Base-by-base conservation (phyloP, 2,888 invertebrate species). In the Athetis lepigone region DNA sequence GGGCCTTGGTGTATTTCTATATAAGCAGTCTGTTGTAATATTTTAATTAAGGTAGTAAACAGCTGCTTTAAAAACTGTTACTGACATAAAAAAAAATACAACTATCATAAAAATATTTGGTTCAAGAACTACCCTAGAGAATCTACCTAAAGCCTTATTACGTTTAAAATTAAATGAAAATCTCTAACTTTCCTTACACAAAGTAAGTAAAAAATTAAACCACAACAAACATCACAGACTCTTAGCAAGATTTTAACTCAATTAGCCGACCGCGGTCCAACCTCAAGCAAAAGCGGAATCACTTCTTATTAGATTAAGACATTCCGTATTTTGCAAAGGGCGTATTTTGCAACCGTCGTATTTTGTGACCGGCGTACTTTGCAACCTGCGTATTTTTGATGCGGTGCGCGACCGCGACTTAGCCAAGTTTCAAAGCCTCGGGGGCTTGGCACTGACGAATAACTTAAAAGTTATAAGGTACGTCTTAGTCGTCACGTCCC, bases 371-470 rank as follows among this genome's bases (percentile, higher is more conserved):
- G 36, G 51, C 37, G 61, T 52, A 73, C 78, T 80, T 80, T 69
- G 66, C 68, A 80, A 80, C 78, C 82, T 76, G 80, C 78, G 74
- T 87, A 85, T 87, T 87, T 86, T 88, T 87, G 87, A 82, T 85
- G 85, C 84, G 86, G 85, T 72, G 70, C 56, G 77, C 79, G 79
- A 86, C 88, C 87, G 71, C 88, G 82, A 82, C 85, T 86, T 81
- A 85, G 74, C 77, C 68, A 72, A 86, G 78, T 85, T 82, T 54
- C 76, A 79, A 85, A 85, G 83, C 80, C 77, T 70, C 55, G 62
- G 69, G 72, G 77, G 69, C 70, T 73, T 67, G 54, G 75, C 62
- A 66, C 73, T 81, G 81, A 82, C 79, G 86, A 85, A 86, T 86
- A 85, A 86, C 85, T 86, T 84, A 83, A 87, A 86, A 87, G 80